Conservation (phyloP, 2,113 vertebrate species). For the Odocoileus virginianus region DNA sequence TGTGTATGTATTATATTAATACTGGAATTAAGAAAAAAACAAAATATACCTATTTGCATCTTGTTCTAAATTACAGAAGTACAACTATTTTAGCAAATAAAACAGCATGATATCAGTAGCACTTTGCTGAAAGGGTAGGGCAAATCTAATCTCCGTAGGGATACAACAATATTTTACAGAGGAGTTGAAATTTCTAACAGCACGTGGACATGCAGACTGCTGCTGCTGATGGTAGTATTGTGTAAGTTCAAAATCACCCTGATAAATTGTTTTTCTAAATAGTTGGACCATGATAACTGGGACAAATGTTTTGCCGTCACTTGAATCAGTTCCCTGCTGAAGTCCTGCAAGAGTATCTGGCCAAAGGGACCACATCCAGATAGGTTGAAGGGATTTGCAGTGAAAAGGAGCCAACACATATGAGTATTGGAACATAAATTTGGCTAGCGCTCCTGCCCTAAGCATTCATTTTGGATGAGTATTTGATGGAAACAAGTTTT, state of each 20-base stretch:
- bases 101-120: not conserved
- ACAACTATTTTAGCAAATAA: not conserved
- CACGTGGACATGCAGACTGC: not conserved
- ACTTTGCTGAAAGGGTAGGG: not conserved
- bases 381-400: not conserved
- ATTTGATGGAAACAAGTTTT: constrained; percentile 35
- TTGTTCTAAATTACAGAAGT: not conserved
- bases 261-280: not conserved
- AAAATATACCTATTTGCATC: not conserved
- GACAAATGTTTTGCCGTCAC: constrained; percentile 13
- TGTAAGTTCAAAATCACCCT: not conserved
- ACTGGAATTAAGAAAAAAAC: not conserved
- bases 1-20: not conserved
- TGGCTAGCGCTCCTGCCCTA: constrained; percentile 26
- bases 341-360: constrained; percentile 34
- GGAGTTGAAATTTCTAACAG: not conserved
- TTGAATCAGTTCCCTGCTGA: constrained; percentile 7
- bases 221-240: not conserved
- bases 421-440: constrained; percentile 30
- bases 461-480: constrained; percentile 47
- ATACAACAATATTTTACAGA: not conserved
- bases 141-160: not conserved
- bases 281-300: not conserved
- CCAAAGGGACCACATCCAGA: constrained; percentile 60
- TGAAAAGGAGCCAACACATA: constrained; percentile 43